Conservation (phyloP, 2,888 invertebrate genomes). For the Ptilodon capucinus region DNA sequence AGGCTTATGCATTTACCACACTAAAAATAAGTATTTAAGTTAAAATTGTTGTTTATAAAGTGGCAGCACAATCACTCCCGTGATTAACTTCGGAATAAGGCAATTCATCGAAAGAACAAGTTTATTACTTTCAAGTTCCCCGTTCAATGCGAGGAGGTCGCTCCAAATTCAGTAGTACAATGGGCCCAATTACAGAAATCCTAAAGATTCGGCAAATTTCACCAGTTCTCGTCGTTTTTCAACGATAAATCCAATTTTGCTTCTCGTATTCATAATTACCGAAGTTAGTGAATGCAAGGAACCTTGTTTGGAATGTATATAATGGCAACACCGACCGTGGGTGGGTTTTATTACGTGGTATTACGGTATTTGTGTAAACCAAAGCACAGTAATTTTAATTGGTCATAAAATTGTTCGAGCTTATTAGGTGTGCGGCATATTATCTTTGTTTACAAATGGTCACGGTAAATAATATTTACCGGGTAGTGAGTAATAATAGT, state of each 20-base stretch:
- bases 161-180: slow-evolving; percentile 56
- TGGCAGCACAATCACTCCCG: slow-evolving; percentile 32
- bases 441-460: slow-evolving; percentile 24
- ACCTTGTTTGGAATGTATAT: slow-evolving; percentile 10
- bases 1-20: too few relatives aligned
- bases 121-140: slow-evolving; percentile 69
- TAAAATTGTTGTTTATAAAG: background rate
- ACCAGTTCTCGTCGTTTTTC: slow-evolving; percentile 46
- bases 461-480: slow-evolving; percentile 12
- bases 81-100: slow-evolving; percentile 69
- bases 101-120: slow-evolving; percentile 70
- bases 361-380: slow-evolving; percentile 22
- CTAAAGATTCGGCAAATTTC: slow-evolving; percentile 51
- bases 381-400: slow-evolving; percentile 23
- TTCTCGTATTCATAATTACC: slow-evolving; percentile 31
- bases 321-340: background rate
- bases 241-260: slow-evolving; percentile 42
- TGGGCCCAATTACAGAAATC: slow-evolving; percentile 66
- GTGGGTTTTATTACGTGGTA: slow-evolving; percentile 9
- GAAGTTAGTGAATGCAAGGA: slow-evolving; percentile 35
- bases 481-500: slow-evolving; percentile 22
- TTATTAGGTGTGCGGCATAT: slow-evolving; percentile 20
- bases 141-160: slow-evolving; percentile 55
- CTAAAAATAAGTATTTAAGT: too few relatives aligned
- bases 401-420: slow-evolving; percentile 29